phyloP scores from a whole-genome alignment of 2,113 vertebrate genomes.

The Synodontis membranacea region DNA sequence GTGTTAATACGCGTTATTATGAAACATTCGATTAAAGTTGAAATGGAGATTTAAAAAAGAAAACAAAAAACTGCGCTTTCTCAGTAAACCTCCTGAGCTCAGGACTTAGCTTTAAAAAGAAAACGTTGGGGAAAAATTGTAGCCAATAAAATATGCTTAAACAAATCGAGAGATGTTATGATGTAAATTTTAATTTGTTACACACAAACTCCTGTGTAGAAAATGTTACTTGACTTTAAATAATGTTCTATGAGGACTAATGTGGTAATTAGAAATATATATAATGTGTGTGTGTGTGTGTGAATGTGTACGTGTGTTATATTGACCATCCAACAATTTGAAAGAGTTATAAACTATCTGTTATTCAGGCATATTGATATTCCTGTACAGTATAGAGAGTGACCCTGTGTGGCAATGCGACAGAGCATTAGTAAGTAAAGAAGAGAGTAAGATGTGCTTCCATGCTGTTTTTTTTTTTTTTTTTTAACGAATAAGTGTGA shows the following conservation, averaged over 20 bases:
- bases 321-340: not conserved
- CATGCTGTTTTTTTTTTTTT: not conserved
- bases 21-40: too few species aligned
- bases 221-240: not conserved
- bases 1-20: not conserved
- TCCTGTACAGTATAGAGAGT: not conserved
- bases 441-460: not conserved
- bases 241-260: not conserved
- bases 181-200: too few species aligned
- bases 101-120: not conserved
- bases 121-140: fast-evolving
- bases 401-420: not conserved
- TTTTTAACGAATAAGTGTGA: not conserved
- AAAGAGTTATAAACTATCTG: not conserved
- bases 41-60: not conserved
- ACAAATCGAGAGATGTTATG: too few species aligned
- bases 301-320: not conserved
- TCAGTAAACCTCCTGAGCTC: not conserved
- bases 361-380: not conserved
- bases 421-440: not conserved
- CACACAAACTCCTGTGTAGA: too few species aligned
- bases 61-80: not conserved
- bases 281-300: not conserved
- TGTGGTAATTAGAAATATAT: not conserved
- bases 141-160: not conserved